phyloP scores from a whole-genome alignment of 1,140 invertebrate species.

The Trachelipus rathkii region DNA sequence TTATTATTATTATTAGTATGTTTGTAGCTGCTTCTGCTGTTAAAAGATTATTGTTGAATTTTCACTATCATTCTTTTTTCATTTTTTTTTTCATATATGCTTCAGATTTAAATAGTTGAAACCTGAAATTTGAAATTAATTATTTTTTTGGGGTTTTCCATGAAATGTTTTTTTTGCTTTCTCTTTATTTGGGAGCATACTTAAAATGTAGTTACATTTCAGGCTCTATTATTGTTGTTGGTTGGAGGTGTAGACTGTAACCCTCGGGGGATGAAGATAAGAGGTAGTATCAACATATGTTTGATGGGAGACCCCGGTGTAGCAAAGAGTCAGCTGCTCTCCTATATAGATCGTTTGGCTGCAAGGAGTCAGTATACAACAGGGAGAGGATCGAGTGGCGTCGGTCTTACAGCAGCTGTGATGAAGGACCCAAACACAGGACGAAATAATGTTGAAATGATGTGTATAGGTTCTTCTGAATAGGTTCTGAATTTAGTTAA shows the following conservation, averaged over 20 bases:
- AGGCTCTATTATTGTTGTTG: slow-evolving; percentile 79
- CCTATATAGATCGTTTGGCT: slow-evolving; percentile 90
- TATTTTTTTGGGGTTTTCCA: too few species aligned
- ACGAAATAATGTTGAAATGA: slow-evolving; percentile 95
- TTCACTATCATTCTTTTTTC: too few species aligned
- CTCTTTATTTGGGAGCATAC: background rate
- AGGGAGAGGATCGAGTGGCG: slow-evolving; percentile 92
- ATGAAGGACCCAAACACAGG: slow-evolving; percentile 96
- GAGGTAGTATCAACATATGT: slow-evolving; percentile 94
- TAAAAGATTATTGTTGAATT: too few species aligned
- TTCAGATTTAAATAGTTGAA: too few species aligned
- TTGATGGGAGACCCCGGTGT: slow-evolving; percentile 99
- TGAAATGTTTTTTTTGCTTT: too few species aligned
- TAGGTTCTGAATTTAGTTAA: too few species aligned
- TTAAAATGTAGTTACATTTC: background rate
- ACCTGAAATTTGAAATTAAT: too few species aligned
- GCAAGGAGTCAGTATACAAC: slow-evolving; percentile 88
- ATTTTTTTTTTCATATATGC: too few species aligned
- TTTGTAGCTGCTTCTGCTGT: too few species aligned
- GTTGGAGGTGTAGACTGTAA: slow-evolving; percentile 93
- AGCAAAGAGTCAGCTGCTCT: slow-evolving; percentile 94
- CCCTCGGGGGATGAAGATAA: slow-evolving; percentile 66
- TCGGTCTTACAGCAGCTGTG: slow-evolving; percentile 95
- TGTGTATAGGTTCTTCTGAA: slow-evolving; percentile 97
- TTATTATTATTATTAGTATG: too few species aligned